Base-by-base conservation (phyloP, 2,797 vertebrate genomes). In the Lindbergichthys nudifrons region DNA sequence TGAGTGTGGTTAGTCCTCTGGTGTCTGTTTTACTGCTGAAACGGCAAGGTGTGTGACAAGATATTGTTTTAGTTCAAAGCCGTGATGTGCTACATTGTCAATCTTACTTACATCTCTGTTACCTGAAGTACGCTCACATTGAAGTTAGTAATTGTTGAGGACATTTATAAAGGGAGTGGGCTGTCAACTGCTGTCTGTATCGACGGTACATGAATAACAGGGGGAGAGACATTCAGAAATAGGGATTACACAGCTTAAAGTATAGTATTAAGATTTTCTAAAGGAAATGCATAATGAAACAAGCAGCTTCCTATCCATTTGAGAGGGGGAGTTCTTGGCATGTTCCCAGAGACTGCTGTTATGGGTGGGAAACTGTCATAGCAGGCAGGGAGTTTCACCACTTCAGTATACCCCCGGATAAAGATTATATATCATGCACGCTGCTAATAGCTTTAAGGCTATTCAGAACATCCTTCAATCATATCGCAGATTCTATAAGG, bases 61-160 rank as follows among this genome's bases (percentile, higher is more conserved):
- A 77, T 65, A 75, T 86, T 80, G 76, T 85, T 89, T 85, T 77
- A 84, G 79, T 81, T 86, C 70, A 88, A 78, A 83, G 73, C 70
- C 58, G 48, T 5, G 10, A 57, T 73, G 58, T 47, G 23, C 73
- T 51, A 51, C 21, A 48, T 30, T 84, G 87, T 87, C 88, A 90
- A 9, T 83, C 82, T 84, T n/a, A 73, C 12, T 75, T 52, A 47
- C 61, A 77, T 64, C 41, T 61, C 52, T 1, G 26, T 41, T 53
- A 80, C 61, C 73, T 73, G 73, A 45, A 53, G 63, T 32, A 16
- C 48, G 19, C 52, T 53, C 53, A 63, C 61, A 54, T 11, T 54
- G 10, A 62, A 74, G 32, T 64, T 45, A 50, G 54, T 75, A 70
- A 80, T 75, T 75, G 48, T 54, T 53, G 47, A 65, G 76, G 39